phyloP scores from a whole-genome alignment of 2,888 invertebrate genomes.

The Ommatoiulus sabulosus region DNA sequence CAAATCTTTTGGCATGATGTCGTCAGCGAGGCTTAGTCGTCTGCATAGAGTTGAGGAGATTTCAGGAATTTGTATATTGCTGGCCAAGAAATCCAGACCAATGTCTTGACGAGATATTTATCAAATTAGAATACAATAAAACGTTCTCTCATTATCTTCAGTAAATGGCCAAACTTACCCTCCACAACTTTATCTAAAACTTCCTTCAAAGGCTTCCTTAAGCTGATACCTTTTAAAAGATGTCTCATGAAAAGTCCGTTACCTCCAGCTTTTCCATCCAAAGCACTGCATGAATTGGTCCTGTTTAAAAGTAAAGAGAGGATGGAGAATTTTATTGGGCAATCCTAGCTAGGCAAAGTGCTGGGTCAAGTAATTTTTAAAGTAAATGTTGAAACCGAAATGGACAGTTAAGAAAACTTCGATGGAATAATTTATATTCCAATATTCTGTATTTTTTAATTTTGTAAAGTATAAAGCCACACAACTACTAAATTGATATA shows the following conservation, averaged over 20 bases:
- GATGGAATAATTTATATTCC: no score
- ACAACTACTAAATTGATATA: no score
- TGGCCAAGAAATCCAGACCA: conserved; percentile 14
- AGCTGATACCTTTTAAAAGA: conserved; percentile 42
- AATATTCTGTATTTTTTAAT: no score
- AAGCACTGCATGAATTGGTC: conserved; percentile 38
- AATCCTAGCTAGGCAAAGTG: background rate
- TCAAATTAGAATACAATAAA: background rate
- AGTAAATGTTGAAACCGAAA: no score
- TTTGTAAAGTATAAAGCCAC: no score
- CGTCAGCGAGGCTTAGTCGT: background rate
- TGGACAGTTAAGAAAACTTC: no score
- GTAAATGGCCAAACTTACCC: background rate
- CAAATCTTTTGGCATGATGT: background rate
- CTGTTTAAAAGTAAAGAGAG: background rate
- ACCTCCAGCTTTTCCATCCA: conserved; percentile 48
- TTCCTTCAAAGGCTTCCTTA: conserved; percentile 47
- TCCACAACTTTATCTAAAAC: conserved; percentile 25
- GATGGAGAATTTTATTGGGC: background rate
- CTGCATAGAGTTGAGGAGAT: background rate
- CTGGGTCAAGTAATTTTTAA: no score
- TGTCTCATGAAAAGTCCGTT: conserved; percentile 54
- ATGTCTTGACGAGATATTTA: conserved; percentile 26
- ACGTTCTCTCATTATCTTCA: background rate
- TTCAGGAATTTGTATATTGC: conserved; percentile 51